phyloP scores from a whole-genome alignment of 2,888 invertebrate genomes.

The Sphecodes monilicornis region DNA sequence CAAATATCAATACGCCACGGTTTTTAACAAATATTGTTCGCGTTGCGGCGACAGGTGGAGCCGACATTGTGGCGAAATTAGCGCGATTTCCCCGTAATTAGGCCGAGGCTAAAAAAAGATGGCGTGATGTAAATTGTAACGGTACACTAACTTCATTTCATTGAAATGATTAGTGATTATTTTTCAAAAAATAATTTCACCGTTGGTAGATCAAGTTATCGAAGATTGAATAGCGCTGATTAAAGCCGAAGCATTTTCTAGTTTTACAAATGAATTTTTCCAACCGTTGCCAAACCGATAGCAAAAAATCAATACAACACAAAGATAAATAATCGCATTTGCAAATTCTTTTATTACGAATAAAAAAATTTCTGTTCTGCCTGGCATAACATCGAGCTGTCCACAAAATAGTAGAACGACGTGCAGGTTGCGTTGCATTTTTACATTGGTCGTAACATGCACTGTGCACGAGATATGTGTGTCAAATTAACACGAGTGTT shows the following conservation, averaged over 20 bases:
- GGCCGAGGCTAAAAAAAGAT: background rate
- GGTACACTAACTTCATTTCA: background rate
- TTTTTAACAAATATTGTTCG: background rate
- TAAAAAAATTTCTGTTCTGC: background rate
- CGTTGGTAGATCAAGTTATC: background rate
- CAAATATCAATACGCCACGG: background rate
- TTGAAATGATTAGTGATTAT: background rate
- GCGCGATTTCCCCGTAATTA: background rate
- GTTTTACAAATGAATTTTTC: background rate
- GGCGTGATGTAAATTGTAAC: background rate
- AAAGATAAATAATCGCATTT: background rate
- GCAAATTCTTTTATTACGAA: slow-evolving; percentile 2
- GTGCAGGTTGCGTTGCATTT: background rate
- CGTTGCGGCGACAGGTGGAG: background rate
- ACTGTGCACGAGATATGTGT: background rate
- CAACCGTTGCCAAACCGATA: background rate
- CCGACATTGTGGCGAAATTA: background rate
- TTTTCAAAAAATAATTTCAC: background rate
- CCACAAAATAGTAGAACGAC: background rate
- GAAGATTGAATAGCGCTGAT: background rate
- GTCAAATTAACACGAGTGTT: background rate
- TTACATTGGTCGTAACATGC: background rate
- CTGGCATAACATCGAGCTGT: background rate
- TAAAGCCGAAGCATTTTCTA: background rate
- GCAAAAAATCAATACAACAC: background rate